Evolutionary conservation across 2,113 vertebrate genomes (phyloP), one percentile per base, ranked within the genome.

Genomic region (Echinops telfairi): DNA sequence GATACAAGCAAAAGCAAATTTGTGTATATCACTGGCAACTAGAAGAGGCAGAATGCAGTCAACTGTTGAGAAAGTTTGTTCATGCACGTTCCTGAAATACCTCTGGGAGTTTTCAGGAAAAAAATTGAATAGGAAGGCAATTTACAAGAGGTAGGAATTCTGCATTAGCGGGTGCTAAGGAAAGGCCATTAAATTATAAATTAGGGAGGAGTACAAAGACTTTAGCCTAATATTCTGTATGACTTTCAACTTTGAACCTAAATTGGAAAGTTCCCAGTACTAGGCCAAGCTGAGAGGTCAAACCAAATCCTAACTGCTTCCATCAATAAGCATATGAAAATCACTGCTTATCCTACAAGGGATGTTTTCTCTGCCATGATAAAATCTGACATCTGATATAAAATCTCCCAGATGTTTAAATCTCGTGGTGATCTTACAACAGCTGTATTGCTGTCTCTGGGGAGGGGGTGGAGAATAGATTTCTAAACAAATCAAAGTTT

Each of bases 401-500:
- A 96, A 94, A 90, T 83, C 29, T 88, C 86, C 31, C 11, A 68
- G 11, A 88, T 22, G 2, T 73, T 88, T 58, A 86, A 95, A 95
- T 85, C 20, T 92, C 25, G 4, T 85, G 57, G 90, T 91, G 62
- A 92, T 76, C n/a, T 58, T 87, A 57, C 1, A 90, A n/a, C 68
- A 93, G 17, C 75, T 92, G 1, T 76, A 96, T 79, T 2, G 0
- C 60, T 85, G 53, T 38, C 68, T 4, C 33, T 68, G 0, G 1
- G 4, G 14, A 25, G 64, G 25, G 64, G 9, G 11, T 64, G 20
- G 2, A 6, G 20, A 29, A 8, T 58, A 82, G 16, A 84, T 87
- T 93, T 94, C 7, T 53, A 94, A 92, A 31, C 27, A 85, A 95
- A 88, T 88, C 29, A 73, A 88, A 4, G 84, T 89, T 93, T 84